Percentiles rank a stretch among this genome's conserved stretches.
These are phyloP conservation scores for Dusona sp. DNA, from an alignment of 2,888 invertebrate species.

Conservation along the genomic window DNA sequence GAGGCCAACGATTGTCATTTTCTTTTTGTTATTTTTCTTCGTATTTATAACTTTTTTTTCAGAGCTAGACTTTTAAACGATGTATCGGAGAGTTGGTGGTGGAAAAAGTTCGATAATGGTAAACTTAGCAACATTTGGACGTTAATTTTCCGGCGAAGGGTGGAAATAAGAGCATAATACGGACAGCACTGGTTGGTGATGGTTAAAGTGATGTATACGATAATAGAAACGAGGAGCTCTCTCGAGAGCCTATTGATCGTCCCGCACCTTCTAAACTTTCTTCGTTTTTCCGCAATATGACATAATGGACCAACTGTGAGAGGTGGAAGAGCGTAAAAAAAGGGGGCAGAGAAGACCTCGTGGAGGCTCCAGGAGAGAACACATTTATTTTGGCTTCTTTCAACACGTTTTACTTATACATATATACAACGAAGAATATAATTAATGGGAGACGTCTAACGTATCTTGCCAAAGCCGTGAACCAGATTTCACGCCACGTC, in stretches of 20 bases:
- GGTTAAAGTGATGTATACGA: slow-evolving; percentile 32
- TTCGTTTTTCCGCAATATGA: slow-evolving; percentile 72
- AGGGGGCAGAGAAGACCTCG: slow-evolving; percentile 2
- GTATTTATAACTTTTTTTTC: neutral
- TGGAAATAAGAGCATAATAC: slow-evolving; percentile 11
- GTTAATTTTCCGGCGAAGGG: slow-evolving; percentile 67
- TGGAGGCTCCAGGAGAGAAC: slow-evolving; percentile 54
- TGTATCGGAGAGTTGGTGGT: slow-evolving; percentile 18
- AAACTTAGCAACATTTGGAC: slow-evolving; percentile 55
- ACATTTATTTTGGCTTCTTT: slow-evolving; percentile 68
- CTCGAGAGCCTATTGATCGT: slow-evolving; percentile 71
- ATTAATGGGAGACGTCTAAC: slow-evolving; percentile 67
- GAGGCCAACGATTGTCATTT: neutral
- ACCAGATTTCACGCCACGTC: slow-evolving; percentile 65
- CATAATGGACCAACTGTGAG: slow-evolving; percentile 57
- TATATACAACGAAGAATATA: slow-evolving; percentile 53
- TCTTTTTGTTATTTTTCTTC: neutral
- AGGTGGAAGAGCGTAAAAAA: neutral
- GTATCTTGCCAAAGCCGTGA: slow-evolving; percentile 69
- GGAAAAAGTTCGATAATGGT: slow-evolving; percentile 59
- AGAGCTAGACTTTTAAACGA: slow-evolving; percentile 31
- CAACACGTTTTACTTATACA: slow-evolving; percentile 42
- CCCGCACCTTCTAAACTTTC: slow-evolving; percentile 65
- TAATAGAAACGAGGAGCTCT: slow-evolving; percentile 41
- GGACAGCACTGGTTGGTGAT: neutral